A percentile compares a stretch with the other conserved stretches of the same genome.
These are phyloP conservation scores for Dryoscopus gambensis DNA, from an alignment of 2,113 vertebrate genomes.

Conservation along the genomic window DNA sequence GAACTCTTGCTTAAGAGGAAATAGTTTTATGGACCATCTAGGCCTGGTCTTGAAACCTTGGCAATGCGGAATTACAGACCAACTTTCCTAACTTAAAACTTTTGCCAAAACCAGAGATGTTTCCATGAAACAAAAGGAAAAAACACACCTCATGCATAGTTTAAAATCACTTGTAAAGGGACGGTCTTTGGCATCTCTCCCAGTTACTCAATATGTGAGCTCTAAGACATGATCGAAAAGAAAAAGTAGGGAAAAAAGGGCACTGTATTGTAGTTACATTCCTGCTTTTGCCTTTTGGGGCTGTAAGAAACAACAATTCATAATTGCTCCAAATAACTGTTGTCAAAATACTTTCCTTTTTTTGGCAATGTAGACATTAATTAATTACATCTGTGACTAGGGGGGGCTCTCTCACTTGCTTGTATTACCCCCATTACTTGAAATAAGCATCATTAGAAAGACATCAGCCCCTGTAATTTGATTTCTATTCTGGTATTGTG, in stretches of 20 bases:
- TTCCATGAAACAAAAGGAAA: conserved; percentile 63
- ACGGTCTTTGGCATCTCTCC: conserved; percentile 50
- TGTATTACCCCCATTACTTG: neutral
- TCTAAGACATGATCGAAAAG: conserved; percentile 38
- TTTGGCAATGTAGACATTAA: conserved; percentile 35
- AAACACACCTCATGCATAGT: conserved; percentile 18
- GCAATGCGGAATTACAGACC: conserved; percentile 16
- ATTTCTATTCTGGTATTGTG: neutral
- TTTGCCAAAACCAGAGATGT: conserved; percentile 54
- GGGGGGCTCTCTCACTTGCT: neutral
- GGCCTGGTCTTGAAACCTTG: conserved; percentile 41
- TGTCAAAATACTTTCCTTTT: conserved; percentile 48
- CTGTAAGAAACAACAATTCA: conserved; percentile 37
- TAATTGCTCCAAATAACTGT: conserved; percentile 58
- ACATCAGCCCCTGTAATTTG: neutral
- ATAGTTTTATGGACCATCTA: conserved; percentile 42
- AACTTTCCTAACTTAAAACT: conserved; percentile 54
- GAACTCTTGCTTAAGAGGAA: conserved; percentile 30
- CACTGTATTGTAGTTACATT: conserved; percentile 14
- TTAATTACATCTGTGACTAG: conserved; percentile 21
- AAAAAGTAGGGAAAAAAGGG: conserved; percentile 20
- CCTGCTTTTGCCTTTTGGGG: conserved; percentile 23
- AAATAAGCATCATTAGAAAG: neutral
- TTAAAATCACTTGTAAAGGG: conserved; percentile 51
- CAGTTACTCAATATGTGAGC: conserved; percentile 53